These are phyloP conservation scores for Dorcus hopei DNA, from an alignment of 2,888 invertebrate genomes.

Conservation along the genomic window DNA sequence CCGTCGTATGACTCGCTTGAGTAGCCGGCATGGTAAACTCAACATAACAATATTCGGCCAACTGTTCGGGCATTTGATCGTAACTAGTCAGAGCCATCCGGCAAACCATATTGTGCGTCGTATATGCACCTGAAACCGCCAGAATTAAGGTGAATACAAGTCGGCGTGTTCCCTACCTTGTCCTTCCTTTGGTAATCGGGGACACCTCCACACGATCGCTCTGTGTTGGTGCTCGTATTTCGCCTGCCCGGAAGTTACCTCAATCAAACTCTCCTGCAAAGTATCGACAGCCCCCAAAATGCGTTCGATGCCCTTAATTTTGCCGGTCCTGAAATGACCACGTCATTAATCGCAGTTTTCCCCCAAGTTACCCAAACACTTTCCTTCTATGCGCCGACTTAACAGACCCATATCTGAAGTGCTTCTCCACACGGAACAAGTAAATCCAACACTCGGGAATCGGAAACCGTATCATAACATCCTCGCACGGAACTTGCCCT, in stretches of 20 bases:
- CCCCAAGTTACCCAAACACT: not conserved
- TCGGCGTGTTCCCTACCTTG: constrained; percentile 65
- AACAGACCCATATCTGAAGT: constrained; percentile 96
- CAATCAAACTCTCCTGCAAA: constrained; percentile 87
- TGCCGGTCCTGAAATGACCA: constrained; percentile 64
- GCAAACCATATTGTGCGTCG: constrained; percentile 93
- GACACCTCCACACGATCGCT: constrained; percentile 97
- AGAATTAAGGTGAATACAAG: not conserved
- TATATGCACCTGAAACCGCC: constrained; percentile 80
- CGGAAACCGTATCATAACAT: constrained; percentile 93
- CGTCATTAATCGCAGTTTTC: not conserved
- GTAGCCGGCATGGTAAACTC: constrained; percentile 99
- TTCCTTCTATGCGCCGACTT: constrained; percentile 81
- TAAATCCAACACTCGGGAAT: constrained; percentile 99
- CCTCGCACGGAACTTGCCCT: constrained; percentile 95
- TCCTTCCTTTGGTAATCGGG: constrained; percentile 95
- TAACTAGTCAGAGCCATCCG: constrained; percentile 94
- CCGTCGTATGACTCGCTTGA: constrained; percentile 91
- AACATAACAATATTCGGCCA: constrained; percentile 84
- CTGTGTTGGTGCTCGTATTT: constrained; percentile 99
- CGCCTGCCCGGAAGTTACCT: constrained; percentile 93
- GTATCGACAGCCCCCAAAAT: constrained; percentile 89
- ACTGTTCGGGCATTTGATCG: constrained; percentile 93
- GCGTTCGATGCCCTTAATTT: constrained; percentile 89
- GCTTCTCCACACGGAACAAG: constrained; percentile 95